Base-by-base conservation (phyloP, 2,888 invertebrate genomes). In the Stenodema calcarata region DNA sequence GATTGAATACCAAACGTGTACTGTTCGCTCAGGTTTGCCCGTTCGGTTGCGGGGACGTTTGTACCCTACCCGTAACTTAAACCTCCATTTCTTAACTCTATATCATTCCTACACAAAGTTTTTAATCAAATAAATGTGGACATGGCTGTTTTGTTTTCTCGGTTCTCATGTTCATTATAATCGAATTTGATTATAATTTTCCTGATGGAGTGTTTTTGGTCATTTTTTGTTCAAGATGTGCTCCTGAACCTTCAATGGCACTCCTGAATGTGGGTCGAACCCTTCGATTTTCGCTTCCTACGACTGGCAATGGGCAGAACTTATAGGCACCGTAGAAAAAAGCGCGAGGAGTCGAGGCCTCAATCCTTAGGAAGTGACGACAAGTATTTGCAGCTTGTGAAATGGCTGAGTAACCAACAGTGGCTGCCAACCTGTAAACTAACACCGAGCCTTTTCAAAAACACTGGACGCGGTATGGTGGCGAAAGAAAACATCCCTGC, bases 381-480 rank as follows among this genome's bases (percentile, higher is more conserved):
- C 18, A 73, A 79, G 41, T 87, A 87, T 27, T 54, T 88, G 30
- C 83, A 91, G 88, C 90, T 94, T 44, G 92, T 93, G 89, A 91
- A 92, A 87, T 94, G 94, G 94, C 91, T 94, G 88, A 90, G 91
- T 28, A 90, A 91, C 83, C 91, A 92, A 88, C 93, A 93, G 80
- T 94, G 95, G 92, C 91, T 91, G 73, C 93, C 94, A 88, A 92
- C 93, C 73, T 92, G 92, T 18, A 92, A 93, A 87, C 91, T 95
- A 27, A 91, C 91, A 30, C 91, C 94, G n/a, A 92, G 93, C 9
- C 90, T 92, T 86, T 96, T 95, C 91, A 88, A 92, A 35, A 90
- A 91, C 12, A 96, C 96, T 6, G 96, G 96, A 11, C 93, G 97
- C 86, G 97, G 97, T 28, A 92, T 97, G 30, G 92, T 94, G 89